Base-by-base conservation (phyloP, 2,888 invertebrate genomes). In the Zygothrica quintamaculata region DNA sequence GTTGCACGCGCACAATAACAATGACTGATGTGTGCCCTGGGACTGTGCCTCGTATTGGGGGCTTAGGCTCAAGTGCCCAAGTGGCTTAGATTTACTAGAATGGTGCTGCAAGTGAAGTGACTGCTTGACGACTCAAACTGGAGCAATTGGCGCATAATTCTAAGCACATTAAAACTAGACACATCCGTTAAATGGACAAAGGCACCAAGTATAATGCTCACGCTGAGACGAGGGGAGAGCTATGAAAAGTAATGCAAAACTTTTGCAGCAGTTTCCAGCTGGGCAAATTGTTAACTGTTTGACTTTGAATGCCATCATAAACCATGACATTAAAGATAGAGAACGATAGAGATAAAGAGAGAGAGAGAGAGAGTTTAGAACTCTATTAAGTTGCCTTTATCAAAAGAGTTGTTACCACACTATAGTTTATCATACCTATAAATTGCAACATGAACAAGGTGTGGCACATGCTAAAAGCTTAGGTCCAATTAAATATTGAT, bases 1-100 rank as follows among this genome's bases (percentile, higher is more conserved):
- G 77, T 71, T 77, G 74, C 74, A 79, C 76, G 74, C 69, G 65
- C 79, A 80, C 86, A 79, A 79, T 56, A 79, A 84, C 86, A 79
- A 53, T 58, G 62, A 43, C 34, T 48, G 16, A 15, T n/a, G 1
- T 5, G 6, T 3, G 31, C 31, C 9, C 9, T n/a, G 46, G 34
- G 33, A n/a, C 11, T 11, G 39, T 8, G 29, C n/a, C 1, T 2
- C 16, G 16, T 55, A 16, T 11, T 26, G 31, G n/a, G 15, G 13
- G n/a, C 16, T 8, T 13, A n/a, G 25, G 16, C 37, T 36, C 26
- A 43, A 72, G 37, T 55, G 37, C 7, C 9, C 31, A 40, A 22
- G 18, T 22, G 36, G 52, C 43, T 61, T 29, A 31, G 25, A 22
- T 29, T 39, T 11, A 60, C 25, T 12, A 37, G 15, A 1, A 25